Evolutionary conservation across 2,113 vertebrate species (phyloP), one percentile per base, ranked within the genome.

Genomic region (Oncorhynchus masou): DNA sequence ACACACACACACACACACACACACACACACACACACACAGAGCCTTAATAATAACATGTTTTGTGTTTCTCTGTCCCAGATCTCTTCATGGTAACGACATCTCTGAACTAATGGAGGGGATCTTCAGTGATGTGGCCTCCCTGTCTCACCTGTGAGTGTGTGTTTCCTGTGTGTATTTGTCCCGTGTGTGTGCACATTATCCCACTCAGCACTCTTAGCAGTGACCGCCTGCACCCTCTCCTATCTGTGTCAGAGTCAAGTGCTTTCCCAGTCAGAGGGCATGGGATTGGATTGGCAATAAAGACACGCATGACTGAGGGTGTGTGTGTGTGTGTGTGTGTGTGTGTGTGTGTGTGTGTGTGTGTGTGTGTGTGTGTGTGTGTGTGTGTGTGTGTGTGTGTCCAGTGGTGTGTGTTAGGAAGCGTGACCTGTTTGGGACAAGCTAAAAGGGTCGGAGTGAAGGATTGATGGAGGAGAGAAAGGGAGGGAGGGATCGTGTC

Each of bases 21-120:
- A 34, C 27, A 73, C 57, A 73, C 16, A 39, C 29, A 62, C 71
- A n/a, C 15, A 19, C 19, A 31, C 27, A 12, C 1, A 72, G 20
- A 72, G 11, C 22, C 12, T 22, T 24, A 22, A 11, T 45, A 54
- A 54, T 62, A 22, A 5, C 16, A 20, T 24, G n/a, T 62, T 62
- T 22, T 22, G 13, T 62, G n/a, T 22, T 22, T 11, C 22, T 27
- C 24, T 5, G 11, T 29, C 54, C 71, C 83, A 99, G 98, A 90
- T 99, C 98, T 77, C 95, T 99, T 74, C 98, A 99, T 1, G 98
- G 98, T 85, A 99, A 99, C 62, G 96, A 99, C 73, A 92, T 99
- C 88, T 96, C 97, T 7, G 96, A 93, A 81, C 95, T 99, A 64
- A 95, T 92, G 0, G 96, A 99, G 71, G 98, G 98, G 70, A 96